Percentiles rank a stretch among this genome's conserved stretches.
phyloP scores from a whole-genome alignment of 2,113 vertebrate species.

The Polypterus senegalus region DNA sequence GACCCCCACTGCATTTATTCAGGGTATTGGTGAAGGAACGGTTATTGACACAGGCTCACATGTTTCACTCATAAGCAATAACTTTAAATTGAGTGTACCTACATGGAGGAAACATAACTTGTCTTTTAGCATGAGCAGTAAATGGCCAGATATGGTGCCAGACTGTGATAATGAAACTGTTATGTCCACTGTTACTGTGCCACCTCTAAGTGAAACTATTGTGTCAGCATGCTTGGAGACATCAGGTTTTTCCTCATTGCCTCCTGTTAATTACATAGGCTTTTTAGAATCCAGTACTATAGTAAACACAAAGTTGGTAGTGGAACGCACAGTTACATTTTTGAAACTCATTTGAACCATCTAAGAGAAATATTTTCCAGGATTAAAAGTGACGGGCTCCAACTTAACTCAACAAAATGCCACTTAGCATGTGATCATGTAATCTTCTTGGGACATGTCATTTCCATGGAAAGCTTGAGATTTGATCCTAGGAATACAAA shows the following conservation, averaged over 20 bases:
- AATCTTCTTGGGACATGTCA: conserved; percentile 11
- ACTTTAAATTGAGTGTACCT: no score
- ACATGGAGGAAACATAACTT: no score
- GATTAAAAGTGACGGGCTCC: conserved; percentile 9
- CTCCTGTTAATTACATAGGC: background rate
- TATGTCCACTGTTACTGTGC: conserved; percentile 2
- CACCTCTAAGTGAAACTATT: conserved; percentile 7
- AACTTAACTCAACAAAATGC: conserved; percentile 18
- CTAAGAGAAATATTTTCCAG: conserved; percentile 9
- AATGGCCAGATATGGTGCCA: background rate
- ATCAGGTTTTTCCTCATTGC: no score
- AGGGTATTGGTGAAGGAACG: no score
- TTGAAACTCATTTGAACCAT: conserved; percentile 8
- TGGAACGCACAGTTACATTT: background rate
- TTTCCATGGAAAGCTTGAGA: conserved; percentile 2
- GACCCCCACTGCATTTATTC: no score
- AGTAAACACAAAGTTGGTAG: background rate
- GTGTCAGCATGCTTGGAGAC: background rate
- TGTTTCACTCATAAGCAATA: no score
- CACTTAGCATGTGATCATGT: conserved; percentile 12
- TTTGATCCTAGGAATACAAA: conserved; percentile 14
- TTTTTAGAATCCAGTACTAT: background rate
- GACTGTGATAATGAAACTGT: background rate
- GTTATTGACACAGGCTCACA: no score
- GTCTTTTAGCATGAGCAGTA: no score